Conservation (phyloP, 2,888 invertebrate species). For the Nesidiocoris tenuis region DNA sequence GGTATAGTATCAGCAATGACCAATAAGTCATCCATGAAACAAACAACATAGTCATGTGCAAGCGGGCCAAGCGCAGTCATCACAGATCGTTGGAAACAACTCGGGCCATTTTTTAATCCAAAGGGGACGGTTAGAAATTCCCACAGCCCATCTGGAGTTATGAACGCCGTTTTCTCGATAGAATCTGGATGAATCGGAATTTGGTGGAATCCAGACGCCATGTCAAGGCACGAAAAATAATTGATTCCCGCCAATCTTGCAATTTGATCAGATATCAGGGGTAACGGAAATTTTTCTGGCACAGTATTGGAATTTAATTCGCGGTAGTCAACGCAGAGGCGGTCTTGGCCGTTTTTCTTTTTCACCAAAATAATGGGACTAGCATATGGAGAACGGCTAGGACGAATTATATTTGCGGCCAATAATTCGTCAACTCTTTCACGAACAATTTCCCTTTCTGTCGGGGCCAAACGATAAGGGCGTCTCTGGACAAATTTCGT, state of each 20-base stretch:
- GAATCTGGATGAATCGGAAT: conserved; percentile 28
- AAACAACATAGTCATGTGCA: conserved; percentile 46
- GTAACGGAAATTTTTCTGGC: conserved; percentile 11
- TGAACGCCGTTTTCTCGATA: background rate
- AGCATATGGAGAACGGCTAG: conserved; percentile 29
- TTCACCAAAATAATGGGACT: conserved; percentile 22
- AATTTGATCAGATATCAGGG: conserved; percentile 26
- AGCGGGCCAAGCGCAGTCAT: conserved; percentile 52
- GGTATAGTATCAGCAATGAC: conserved; percentile 48
- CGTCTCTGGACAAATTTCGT: background rate
- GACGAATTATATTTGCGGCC: conserved; percentile 13
- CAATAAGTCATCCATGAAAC: conserved; percentile 49
- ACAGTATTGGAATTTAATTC: conserved; percentile 25
- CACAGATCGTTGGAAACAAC: conserved; percentile 50
- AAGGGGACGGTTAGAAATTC: conserved; percentile 22
- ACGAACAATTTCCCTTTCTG: conserved; percentile 15
- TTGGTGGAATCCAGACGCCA: conserved; percentile 7
- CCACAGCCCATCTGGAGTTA: conserved; percentile 16
- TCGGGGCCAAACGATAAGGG: conserved; percentile 6
- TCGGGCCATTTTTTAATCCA: conserved; percentile 24
- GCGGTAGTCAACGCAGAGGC: too few relatives aligned
- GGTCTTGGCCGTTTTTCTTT: conserved; percentile 3
- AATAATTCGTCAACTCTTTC: background rate
- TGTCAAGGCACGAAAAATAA: conserved; percentile 14
- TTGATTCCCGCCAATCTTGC: conserved; percentile 15